Evolutionary conservation across 2,888 invertebrate genomes (phyloP), one percentile per base, ranked within the genome.

Genomic region (Merodon equestris): DNA sequence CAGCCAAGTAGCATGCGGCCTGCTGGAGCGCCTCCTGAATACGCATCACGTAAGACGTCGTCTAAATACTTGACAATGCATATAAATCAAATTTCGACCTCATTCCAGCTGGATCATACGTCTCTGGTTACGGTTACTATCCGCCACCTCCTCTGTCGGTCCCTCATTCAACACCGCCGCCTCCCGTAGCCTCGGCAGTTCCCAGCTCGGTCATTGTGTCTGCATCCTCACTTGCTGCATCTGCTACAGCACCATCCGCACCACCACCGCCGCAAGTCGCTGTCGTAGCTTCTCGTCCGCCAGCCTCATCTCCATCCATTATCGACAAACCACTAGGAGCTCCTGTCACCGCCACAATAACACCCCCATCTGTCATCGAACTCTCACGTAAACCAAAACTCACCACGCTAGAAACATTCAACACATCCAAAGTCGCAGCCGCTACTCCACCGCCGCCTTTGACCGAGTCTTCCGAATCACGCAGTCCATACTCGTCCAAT

Each of bases 361-460:
- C 51, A 84, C 75, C 84, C 71, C 81, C 84, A 83, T 83, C 85
- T 3, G 83, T 84, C 0, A 85, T 84, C 13, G 83, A 83, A 54
- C 81, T 82, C n/a, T 79, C 85, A 14, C 83, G 87, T 61, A 87
- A 87, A 60, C 27, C 27, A 27, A 88, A 87, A 82, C 84, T 88
- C 5, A 88, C 86, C 10, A 86, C 87, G 2, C 70, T 88, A 66
- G 88, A 88, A 79, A 85, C 88, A 4, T 88, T 87, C 71, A 84
- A 87, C 40, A 68, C 81, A 57, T 67, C 68, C 38, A 83, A 79
- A 75, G 56, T 84, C 70, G 36, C 83, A 74, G 56, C 84, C 70
- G 36, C 83, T 10, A 81, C 71, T 27, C 66, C 71, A 18, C 74
- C 73, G 2, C 73, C 86, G 3, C 84, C 86, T n/a, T 56, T 85